These are phyloP conservation scores for Entelurus aequoreus DNA, from an alignment of 2,113 vertebrate species.

Conservation along the genomic window DNA sequence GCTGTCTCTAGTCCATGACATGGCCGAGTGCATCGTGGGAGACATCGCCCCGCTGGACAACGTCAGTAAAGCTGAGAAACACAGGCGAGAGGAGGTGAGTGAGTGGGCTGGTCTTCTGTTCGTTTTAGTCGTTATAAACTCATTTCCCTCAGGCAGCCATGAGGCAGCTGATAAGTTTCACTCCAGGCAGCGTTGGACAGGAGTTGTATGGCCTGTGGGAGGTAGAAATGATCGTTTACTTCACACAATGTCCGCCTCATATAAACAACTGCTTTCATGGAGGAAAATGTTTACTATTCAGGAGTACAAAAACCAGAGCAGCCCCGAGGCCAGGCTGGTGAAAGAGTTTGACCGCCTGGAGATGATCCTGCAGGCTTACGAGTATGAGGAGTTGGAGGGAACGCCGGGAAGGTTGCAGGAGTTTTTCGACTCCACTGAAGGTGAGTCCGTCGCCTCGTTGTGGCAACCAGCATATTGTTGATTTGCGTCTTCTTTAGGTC, in stretches of 20 bases:
- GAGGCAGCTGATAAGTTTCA: constrained; percentile 78
- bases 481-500: constrained; percentile 68
- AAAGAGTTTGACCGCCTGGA: constrained; percentile 95
- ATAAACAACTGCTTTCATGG: neutral
- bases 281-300: constrained; percentile 11
- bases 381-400: constrained; percentile 88
- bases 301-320: constrained; percentile 90
- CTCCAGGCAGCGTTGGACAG: constrained; percentile 77
- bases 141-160: constrained; percentile 80
- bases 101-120: neutral
- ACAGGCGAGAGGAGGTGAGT: constrained; percentile 85
- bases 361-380: constrained; percentile 94
- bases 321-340: constrained; percentile 83
- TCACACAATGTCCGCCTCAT: neutral
- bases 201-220: constrained; percentile 92
- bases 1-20: constrained; percentile 91
- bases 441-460: constrained; percentile 43
- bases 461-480: too few species aligned
- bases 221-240: constrained; percentile 58
- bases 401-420: constrained; percentile 87
- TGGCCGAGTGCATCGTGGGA: constrained; percentile 98
- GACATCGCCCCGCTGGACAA: constrained; percentile 97
- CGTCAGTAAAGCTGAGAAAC: constrained; percentile 91
- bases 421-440: constrained; percentile 88
- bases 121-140: neutral